Evolutionary conservation across 2,113 vertebrate species (phyloP), one percentile per base, ranked within the genome.

Genomic region (Cinclus cinclus): DNA sequence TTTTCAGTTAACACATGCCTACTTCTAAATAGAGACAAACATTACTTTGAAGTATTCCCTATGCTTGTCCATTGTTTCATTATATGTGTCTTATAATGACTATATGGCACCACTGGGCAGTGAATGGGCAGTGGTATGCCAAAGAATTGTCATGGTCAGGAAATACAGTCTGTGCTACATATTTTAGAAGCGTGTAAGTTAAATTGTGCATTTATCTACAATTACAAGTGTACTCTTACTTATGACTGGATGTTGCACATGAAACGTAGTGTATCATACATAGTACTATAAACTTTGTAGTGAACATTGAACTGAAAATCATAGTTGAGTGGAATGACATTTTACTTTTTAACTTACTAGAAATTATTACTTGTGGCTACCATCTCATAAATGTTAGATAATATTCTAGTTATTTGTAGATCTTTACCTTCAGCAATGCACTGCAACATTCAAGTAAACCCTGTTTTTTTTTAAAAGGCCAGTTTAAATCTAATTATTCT

Each of bases 401-500:
- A 79, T 83, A 49, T 90, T 15, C 24, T 79, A 53, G 16, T 76
- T 50, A 84, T 83, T 47, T 89, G 35, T 67, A 85, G n/a, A 58
- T 87, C 53, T 92, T 89, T 85, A 62, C 53, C 53, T 87, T 73
- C 37, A 77, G 46, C 0, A 0, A 33, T 62, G 76, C 53, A 28
- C 33, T 59, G 42, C 37, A 27, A 35, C 60, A 56, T 63, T 95
- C 23, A 67, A 80, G 21, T 67, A 63, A 55, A 15, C 18, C 7
- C 18, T 7, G 35, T 7, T 13, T 49, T 39, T 56, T 56, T 71
- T n/a, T 2, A 25, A 79, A 92, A 86, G 28, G 52, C 30, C 35
- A 52, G 10, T 94, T 93, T 78, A 87, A 93, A 59, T 67, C n/a
- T 77, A 78, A 86, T 95, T 90, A 86, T 81, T 75, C 55, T 28